Evolutionary conservation across 2,113 vertebrate genomes (phyloP), one percentile per base, ranked within the genome.

Genomic region (Dissostichus mawsoni): DNA sequence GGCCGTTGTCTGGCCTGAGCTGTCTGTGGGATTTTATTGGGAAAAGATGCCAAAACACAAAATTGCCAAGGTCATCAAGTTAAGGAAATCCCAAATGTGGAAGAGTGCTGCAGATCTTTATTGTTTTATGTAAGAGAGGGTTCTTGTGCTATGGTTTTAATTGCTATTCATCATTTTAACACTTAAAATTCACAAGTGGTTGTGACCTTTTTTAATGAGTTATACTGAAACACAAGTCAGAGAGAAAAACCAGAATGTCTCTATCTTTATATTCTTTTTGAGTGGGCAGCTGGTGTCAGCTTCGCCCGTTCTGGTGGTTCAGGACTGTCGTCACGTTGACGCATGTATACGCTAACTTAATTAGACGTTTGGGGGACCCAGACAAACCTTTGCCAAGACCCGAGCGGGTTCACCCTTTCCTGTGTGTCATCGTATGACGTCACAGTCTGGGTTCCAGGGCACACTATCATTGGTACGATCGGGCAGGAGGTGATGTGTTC

Each of bases 21-120:
- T 76, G 88, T 92, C 89, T 92, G 87, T 69, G 82, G 85, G 90
- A 91, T 92, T 91, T 84, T 83, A 80, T 51, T 56, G 52, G 84
- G 76, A 83, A 80, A 88, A 82, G 86, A 86, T 5, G 71, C 82
- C 69, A 85, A 88, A 87, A 88, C 81, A 74, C 85, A 84, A 89
- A 87, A 87, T 62, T 45, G 52, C 75, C 79, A 68, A 84, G 92
- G 87, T 89, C 91, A 87, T 74, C 69, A 83, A 78, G 87, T 93
- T 89, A 85, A 89, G 80, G 87, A 92, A 90, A 90, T 91, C 88
- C 88, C 89, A 86, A 78, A 89, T 86, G 87, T 79, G 77, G 70
- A 68, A 78, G 59, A 82, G 14, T 18, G 74, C 74, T 73, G 59
- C 52, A 68, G 71, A 66, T 81, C 64, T 76, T 74, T 70, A 67